phyloP scores from a whole-genome alignment of 2,888 invertebrate genomes.

The Halocaridina rubra region DNA sequence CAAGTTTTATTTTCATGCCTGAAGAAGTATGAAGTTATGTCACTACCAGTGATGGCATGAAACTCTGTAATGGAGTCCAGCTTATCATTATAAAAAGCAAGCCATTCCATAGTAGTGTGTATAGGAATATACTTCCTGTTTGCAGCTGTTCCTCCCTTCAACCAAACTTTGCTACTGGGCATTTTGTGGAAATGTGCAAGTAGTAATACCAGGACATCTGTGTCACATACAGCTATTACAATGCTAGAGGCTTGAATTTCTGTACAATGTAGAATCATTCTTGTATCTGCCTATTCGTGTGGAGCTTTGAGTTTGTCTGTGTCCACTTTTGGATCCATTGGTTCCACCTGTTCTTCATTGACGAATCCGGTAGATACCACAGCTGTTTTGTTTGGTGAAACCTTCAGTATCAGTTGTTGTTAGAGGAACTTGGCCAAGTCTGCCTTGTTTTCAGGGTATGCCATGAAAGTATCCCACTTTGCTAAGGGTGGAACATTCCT shows the following conservation, averaged over 20 bases:
- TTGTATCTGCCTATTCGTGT: constrained; percentile 7
- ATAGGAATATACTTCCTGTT: background rate
- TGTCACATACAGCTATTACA: background rate
- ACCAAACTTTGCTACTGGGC: background rate
- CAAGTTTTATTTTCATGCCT: background rate
- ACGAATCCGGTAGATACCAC: no score
- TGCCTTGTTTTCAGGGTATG: no score
- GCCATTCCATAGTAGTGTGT: background rate
- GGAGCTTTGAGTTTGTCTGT: background rate
- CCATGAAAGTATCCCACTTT: constrained; percentile 16
- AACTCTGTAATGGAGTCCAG: background rate
- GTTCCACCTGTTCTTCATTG: background rate
- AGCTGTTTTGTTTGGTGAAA: no score
- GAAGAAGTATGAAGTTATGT: background rate
- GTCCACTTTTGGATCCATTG: background rate
- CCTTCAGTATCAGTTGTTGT: no score
- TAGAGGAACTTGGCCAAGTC: no score
- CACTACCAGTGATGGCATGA: no score
- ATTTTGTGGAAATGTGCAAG: background rate
- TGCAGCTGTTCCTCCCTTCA: background rate
- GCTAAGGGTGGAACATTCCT: background rate
- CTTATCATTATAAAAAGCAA: background rate
- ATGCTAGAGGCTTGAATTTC: constrained; percentile 14
- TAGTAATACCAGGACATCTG: background rate
- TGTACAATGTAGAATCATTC: constrained; percentile 7